Percentiles rank a stretch among this genome's conserved stretches.
Evolutionary conservation across 2,113 vertebrate genomes (phyloP).

Genomic region (Enhydra lutris): DNA sequence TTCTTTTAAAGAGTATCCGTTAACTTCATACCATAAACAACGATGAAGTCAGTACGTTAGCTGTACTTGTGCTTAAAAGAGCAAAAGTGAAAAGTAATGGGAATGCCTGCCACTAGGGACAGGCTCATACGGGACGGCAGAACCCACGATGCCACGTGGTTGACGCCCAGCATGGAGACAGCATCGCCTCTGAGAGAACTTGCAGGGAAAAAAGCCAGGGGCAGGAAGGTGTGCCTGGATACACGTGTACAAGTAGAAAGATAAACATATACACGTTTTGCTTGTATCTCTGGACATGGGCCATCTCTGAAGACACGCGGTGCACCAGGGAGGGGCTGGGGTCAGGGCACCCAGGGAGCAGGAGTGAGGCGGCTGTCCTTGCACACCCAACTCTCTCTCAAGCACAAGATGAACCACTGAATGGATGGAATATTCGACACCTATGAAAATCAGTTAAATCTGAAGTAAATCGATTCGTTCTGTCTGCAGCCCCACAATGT

Average conservation of each 20-base stretch:
- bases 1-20: not conserved
- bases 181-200: accelerated
- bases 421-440: accelerated
- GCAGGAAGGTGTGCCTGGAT: not conserved
- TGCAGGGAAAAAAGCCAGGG: not conserved
- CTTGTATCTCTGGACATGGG: not conserved
- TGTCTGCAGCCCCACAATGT: not conserved
- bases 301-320: not conserved
- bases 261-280: accelerated
- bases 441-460: not conserved
- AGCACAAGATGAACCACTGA: not conserved
- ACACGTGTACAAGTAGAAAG: not conserved
- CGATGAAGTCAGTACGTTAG: no score
- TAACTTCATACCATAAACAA: not conserved
- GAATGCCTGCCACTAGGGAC: accelerated
- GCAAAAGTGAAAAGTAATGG: not conserved
- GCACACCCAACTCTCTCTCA: no score
- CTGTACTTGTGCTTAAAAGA: not conserved
- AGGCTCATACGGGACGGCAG: accelerated
- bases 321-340: not conserved
- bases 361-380: accelerated
- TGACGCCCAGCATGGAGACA: not conserved
- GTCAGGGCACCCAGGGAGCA: no score
- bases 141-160: accelerated
- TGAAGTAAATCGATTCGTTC: not conserved